phyloP scores from a whole-genome alignment of 1,140 invertebrate species.

The Caligus rogercresseyi region DNA sequence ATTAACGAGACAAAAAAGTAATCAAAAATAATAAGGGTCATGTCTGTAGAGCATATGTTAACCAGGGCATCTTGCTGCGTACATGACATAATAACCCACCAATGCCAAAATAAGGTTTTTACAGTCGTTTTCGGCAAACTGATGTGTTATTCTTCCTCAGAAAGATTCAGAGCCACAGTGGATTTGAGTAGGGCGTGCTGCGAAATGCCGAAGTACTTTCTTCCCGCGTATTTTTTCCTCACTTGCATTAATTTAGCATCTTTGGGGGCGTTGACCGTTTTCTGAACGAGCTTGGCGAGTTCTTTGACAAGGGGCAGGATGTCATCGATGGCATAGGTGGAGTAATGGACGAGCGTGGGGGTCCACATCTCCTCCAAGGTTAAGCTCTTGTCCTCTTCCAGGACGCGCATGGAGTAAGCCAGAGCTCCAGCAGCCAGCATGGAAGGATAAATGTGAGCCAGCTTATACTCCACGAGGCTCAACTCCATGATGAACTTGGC shows the following conservation, averaged over 20 bases:
- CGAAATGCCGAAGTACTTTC: not conserved
- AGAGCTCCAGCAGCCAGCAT: slow-evolving; percentile 5
- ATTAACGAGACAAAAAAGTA: too few relatives aligned
- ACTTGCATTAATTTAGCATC: not conserved
- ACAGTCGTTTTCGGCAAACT: too few relatives aligned
- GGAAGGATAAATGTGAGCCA: slow-evolving; percentile 38
- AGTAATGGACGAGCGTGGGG: slow-evolving; percentile 15
- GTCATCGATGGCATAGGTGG: not conserved
- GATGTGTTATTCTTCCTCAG: too few relatives aligned
- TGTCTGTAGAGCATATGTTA: too few relatives aligned
- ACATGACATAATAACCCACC: too few relatives aligned
- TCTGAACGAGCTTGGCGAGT: not conserved
- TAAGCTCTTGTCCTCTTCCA: not conserved
- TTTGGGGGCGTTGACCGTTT: not conserved
- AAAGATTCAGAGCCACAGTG: not conserved
- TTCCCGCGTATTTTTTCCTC: not conserved
- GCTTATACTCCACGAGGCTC: slow-evolving; percentile 56
- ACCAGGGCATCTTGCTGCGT: too few relatives aligned
- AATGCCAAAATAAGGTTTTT: too few relatives aligned
- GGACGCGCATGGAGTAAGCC: not conserved
- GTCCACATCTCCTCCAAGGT: slow-evolving; percentile 15
- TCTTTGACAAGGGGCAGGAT: not conserved
- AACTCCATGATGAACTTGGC: slow-evolving; percentile 87
- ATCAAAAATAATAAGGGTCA: too few relatives aligned
- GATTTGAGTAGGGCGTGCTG: not conserved